Conservation (phyloP, 2,113 vertebrate species). For the Rhinoptilus africanus region DNA sequence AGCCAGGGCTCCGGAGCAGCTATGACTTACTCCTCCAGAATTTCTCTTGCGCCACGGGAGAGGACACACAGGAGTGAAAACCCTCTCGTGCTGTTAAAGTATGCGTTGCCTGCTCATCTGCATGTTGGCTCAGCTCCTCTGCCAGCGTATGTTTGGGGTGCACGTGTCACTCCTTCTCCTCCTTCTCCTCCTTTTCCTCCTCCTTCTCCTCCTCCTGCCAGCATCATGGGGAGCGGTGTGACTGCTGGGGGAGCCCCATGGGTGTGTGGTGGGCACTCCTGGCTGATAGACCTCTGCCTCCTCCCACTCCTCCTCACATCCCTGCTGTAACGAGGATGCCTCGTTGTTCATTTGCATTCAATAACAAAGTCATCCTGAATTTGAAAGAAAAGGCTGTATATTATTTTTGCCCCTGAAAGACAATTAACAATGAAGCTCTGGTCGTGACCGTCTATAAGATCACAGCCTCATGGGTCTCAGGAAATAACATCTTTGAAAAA, state of each 20-base stretch:
- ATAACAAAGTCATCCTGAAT: background rate
- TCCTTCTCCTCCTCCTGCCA: background rate
- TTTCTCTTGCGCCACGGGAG: constrained; percentile 30
- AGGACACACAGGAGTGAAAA: constrained; percentile 37
- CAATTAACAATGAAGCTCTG: constrained; percentile 40
- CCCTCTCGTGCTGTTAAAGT: background rate
- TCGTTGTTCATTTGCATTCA: background rate
- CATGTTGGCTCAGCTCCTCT: constrained; percentile 41
- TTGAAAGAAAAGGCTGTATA: constrained; percentile 1
- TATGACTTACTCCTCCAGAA: constrained; percentile 54
- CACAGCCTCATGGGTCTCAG: constrained; percentile 3
- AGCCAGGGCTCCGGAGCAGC: background rate
- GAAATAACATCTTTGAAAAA: constrained; percentile 44
- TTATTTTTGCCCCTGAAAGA: background rate
- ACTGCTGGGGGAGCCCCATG: background rate
- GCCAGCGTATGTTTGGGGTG: background rate
- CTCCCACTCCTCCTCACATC: background rate
- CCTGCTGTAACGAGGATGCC: background rate
- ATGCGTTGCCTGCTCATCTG: constrained; percentile 3
- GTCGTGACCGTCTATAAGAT: background rate
- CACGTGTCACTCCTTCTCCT: background rate
- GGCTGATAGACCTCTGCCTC: background rate
- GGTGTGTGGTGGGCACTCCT: background rate
- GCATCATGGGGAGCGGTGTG: rapidly evolving
- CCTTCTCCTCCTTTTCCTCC: background rate